Conservation (phyloP, 2,888 invertebrate genomes). For the Allophyes oxyacanthae region DNA sequence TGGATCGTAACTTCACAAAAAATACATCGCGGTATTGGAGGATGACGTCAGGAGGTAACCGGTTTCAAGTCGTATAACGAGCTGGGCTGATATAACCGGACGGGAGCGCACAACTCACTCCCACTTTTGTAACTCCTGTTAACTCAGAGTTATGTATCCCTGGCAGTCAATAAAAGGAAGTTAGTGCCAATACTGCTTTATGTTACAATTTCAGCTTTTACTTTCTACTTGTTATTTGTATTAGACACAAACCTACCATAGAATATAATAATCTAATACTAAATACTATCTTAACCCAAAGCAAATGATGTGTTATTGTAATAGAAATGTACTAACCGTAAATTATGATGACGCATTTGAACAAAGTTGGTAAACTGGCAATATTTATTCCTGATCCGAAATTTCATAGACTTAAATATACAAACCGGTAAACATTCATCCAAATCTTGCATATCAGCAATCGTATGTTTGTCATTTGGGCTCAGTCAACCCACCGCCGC, state of each 20-base stretch:
- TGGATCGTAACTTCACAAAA: constrained; percentile 53
- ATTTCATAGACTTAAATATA: constrained; percentile 20
- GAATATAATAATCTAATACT: too few relatives aligned
- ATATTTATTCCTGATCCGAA: constrained; percentile 6
- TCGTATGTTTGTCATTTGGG: constrained; percentile 69
- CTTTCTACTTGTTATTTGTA: constrained; percentile 39
- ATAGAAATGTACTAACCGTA: too few relatives aligned
- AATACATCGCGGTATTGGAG: constrained; percentile 47
- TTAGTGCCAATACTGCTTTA: constrained; percentile 39
- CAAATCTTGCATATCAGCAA: constrained; percentile 52
- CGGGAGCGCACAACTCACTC: constrained; percentile 56
- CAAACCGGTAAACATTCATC: constrained; percentile 42
- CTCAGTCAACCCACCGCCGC: constrained; percentile 72
- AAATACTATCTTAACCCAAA: too few relatives aligned
- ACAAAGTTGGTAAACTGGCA: neutral
- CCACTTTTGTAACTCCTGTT: constrained; percentile 57
- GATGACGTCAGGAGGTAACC: constrained; percentile 55
- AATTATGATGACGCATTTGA: constrained; percentile 1
- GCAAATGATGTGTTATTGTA: too few relatives aligned
- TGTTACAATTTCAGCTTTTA: constrained; percentile 45
- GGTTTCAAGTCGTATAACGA: constrained; percentile 56
- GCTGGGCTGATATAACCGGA: constrained; percentile 52
- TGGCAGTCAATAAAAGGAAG: constrained; percentile 40
- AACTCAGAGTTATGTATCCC: constrained; percentile 42
- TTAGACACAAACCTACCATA: neutral